Evolutionary conservation across 2,113 vertebrate genomes (phyloP), one percentile per base, ranked within the genome.

Genomic region (Romanogobio albipinnatus): DNA sequence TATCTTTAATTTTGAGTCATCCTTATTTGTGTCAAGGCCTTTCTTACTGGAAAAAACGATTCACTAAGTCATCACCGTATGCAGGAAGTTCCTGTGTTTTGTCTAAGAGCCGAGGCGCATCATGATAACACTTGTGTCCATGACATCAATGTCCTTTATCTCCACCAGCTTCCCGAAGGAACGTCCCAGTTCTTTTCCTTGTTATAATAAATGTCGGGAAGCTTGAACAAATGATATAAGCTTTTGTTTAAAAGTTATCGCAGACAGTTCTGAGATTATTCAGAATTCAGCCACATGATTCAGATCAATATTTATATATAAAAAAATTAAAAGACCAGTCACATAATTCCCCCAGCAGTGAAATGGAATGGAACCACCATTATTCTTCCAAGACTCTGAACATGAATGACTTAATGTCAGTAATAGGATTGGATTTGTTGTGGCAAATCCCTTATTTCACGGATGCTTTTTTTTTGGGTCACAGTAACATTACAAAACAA

Each of bases 41-140:
- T 81, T 36, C 45, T 53, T 24, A 33, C 61, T 70, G 39, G 66
- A 68, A 71, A 39, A 39, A 43, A 33, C 0, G 1, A 76, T 53
- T 29, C 11, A 29, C 29, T 15, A 7, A 71, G 19, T 58, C 64
- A 43, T 82, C 49, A 13, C 2, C 9, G 5, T 36, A 19, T 33
- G 26, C 26, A 56, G 81, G 81, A 82, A 58, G 33, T 71, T 82
- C 81, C 66, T 71, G 66, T 71, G 80, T 82, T 82, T 56, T 56
- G 81, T 71, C 81, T 82, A 26, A 29, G 64, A 82, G 64, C 10
- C 26, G 43, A 68, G 4, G 26, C 15, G 26, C 47, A 22, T 68
- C 26, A 47, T 47, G 59, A 81, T 81, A 68, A 36, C 61, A 29
- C n/a, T 47, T 80, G 39, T 29, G 58, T 80, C 39, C 14, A 11